Conservation (phyloP, 1,140 invertebrate genomes). For the Conus betulinus region DNA sequence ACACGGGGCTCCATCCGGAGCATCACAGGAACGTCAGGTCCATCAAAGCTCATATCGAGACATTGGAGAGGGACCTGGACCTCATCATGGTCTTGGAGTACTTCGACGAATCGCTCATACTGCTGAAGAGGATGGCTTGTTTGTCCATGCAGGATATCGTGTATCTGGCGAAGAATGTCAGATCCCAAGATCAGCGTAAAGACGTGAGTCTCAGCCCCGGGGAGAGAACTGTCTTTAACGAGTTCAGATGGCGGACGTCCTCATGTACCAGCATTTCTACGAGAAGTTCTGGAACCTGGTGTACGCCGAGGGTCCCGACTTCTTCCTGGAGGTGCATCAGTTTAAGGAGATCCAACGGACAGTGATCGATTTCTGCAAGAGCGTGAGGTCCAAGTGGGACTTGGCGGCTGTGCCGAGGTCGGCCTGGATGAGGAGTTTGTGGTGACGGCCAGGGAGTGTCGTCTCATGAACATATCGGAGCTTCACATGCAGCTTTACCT, state of each 20-base stretch:
- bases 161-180: conserved; percentile 51
- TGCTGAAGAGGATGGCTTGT: conserved; percentile 76
- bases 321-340: conserved; percentile 46
- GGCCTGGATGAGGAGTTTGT: conserved; percentile 45
- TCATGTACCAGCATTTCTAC: conserved; percentile 55
- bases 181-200: not conserved
- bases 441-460: conserved; percentile 47
- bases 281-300: conserved; percentile 41
- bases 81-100: conserved; percentile 78
- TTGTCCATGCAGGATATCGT: conserved; percentile 76
- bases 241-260: conserved; percentile 46
- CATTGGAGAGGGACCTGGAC: conserved; percentile 75
- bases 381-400: not conserved
- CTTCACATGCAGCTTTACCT: conserved; percentile 34
- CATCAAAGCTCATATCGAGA: conserved; percentile 36
- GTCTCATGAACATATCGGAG: conserved; percentile 45
- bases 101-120: conserved; percentile 78
- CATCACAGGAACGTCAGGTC: conserved; percentile 29
- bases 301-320: conserved; percentile 24
- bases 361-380: conserved; percentile 44
- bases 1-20: conserved; percentile 43
- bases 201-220: conserved; percentile 23
- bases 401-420: conserved; percentile 33
- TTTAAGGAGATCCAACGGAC: conserved; percentile 41
- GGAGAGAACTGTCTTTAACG: conserved; percentile 26